Evolutionary conservation across 2,797 vertebrate genomes (phyloP), one percentile per base, ranked within the genome.

Genomic region (Poecilia wingei): DNA sequence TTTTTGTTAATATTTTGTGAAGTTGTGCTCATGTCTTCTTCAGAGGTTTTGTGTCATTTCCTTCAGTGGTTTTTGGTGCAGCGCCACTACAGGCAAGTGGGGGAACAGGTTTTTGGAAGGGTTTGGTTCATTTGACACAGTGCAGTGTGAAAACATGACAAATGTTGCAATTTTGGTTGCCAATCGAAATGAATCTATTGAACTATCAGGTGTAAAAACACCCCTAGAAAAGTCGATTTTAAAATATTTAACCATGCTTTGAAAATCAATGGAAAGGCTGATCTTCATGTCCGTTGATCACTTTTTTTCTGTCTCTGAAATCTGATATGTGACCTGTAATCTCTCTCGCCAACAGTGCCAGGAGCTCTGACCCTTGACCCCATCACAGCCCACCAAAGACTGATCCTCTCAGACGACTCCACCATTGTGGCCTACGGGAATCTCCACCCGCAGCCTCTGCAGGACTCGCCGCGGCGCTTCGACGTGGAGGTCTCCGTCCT

Each of bases 401-500:
- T 99, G 55, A 99, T 99, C 90, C 96, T 99, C 5, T 99, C 98
- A 0, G 98, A 99, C 0, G 98, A 99, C 95, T 99, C 98, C 91
- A 99, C 98, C 91, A 98, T 99, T 1, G 98, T 99, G 86, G 97
- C 98, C 0, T 99, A 99, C 0, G 98, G 98, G 68, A 99, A 99
- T 91, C 95, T 99, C 75, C 98, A 98, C 84, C 98, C 98, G 0
- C 98, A 99, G 82, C 98, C 98, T 0, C 96, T 99, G 81, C 98
- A 99, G 95, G 98, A 99, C 94, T 99, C 98, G 0, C 97, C 98
- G 0, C 97, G 97, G 61, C 98, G 98, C 87, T 99, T 99, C 0
- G 98, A 99, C 0, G 98, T 99, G 86, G 98, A 99, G 92, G 98
- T 99, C 77, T 99, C 98, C 0, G 98, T 99, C 64, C 93, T 99